These are phyloP conservation scores for Rhyacophila brunnea DNA, from an alignment of 1,140 invertebrate species.

Conservation along the genomic window DNA sequence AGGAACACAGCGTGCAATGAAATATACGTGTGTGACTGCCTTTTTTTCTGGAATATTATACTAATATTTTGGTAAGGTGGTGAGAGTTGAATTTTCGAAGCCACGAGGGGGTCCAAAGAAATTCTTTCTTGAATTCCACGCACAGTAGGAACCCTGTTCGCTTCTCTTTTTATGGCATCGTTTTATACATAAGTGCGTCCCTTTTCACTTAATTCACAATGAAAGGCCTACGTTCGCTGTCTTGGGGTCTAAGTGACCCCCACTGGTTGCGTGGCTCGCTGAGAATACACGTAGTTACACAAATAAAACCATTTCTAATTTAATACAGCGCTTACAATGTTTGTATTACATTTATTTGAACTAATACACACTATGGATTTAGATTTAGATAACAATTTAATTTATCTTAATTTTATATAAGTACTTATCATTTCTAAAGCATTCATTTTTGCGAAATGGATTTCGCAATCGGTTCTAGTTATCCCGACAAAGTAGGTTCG, in stretches of 20 bases:
- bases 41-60: slow-evolving; percentile 10
- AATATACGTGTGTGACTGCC: slow-evolving; percentile 7
- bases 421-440: too few species aligned
- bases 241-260: slow-evolving; percentile 43
- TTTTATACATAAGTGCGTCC: slow-evolving; percentile 10
- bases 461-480: too few species aligned
- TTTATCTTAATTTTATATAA: too few species aligned
- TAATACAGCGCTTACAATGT: too few species aligned
- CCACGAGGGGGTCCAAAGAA: slow-evolving; percentile 20
- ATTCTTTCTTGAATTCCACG: slow-evolving; percentile 31
- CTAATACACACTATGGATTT: too few species aligned
- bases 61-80: slow-evolving; percentile 20
- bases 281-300: neutral
- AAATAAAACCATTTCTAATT: too few species aligned
- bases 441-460: too few species aligned
- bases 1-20: slow-evolving; percentile 6
- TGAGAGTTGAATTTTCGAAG: slow-evolving; percentile 10
- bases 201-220: slow-evolving; percentile 25
- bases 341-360: too few species aligned
- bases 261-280: slow-evolving; percentile 27
- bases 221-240: slow-evolving; percentile 36
- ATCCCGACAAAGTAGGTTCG: too few species aligned
- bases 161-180: neutral
- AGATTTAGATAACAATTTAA: too few species aligned
- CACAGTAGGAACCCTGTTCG: slow-evolving; percentile 16